phyloP scores from a whole-genome alignment of 2,888 invertebrate species.

The Eilema griseolum region DNA sequence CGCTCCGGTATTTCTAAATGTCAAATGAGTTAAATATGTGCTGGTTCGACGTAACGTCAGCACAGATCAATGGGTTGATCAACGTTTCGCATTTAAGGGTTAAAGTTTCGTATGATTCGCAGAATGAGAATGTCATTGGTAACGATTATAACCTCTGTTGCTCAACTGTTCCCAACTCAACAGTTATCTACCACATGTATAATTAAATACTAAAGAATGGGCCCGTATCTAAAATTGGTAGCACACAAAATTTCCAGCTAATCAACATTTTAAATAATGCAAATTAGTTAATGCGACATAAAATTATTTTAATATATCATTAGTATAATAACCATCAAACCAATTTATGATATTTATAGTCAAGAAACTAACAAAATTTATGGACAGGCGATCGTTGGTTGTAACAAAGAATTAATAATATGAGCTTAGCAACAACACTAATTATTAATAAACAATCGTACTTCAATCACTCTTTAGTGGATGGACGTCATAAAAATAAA shows the following conservation, averaged over 20 bases:
- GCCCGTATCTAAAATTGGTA: slow-evolving; percentile 28
- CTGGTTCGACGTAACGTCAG: slow-evolving; percentile 32
- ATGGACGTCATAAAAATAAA: slow-evolving; percentile 53
- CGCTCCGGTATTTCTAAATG: slow-evolving; percentile 65
- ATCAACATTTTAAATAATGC: slow-evolving; percentile 37
- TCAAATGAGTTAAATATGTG: slow-evolving; percentile 54
- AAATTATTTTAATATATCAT: slow-evolving; percentile 44
- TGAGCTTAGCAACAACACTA: slow-evolving; percentile 47
- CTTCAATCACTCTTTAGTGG: slow-evolving; percentile 50
- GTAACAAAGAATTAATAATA: slow-evolving; percentile 44
- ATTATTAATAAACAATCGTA: slow-evolving; percentile 50
- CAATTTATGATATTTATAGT: slow-evolving; percentile 35
- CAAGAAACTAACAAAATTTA: slow-evolving; percentile 40
- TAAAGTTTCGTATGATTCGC: slow-evolving; percentile 18
- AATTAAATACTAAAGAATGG: slow-evolving; percentile 1
- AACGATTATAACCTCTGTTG: slow-evolving; percentile 1
- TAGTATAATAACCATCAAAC: slow-evolving; percentile 40
- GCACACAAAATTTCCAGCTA: slow-evolving; percentile 33
- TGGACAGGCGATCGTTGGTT: slow-evolving; percentile 41
- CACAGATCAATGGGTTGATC: slow-evolving; percentile 47
- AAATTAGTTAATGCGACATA: slow-evolving; percentile 41
- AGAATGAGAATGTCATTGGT: slow-evolving; percentile 19
- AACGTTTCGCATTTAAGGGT: slow-evolving; percentile 46
- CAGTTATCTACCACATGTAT: slow-evolving; percentile 6
- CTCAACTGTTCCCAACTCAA: background rate